Conservation (phyloP, 2,888 invertebrate species). For the Xestia xanthographa region DNA sequence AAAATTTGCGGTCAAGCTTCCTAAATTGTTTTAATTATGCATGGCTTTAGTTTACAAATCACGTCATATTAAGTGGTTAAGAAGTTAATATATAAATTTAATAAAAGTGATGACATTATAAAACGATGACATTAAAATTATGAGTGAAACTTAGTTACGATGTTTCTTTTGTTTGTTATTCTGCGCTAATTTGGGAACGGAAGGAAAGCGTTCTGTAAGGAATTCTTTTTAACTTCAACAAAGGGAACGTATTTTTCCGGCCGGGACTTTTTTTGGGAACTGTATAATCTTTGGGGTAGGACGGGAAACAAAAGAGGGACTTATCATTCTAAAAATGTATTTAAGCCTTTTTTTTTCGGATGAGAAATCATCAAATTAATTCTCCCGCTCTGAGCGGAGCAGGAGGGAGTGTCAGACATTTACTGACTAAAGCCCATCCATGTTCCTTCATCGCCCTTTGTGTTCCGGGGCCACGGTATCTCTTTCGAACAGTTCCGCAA, state of each 20-base stretch:
- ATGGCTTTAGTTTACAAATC: slow-evolving; percentile 11
- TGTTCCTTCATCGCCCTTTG: too few relatives aligned
- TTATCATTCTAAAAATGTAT: background rate
- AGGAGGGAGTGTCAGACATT: too few relatives aligned
- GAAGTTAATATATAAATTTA: slow-evolving; percentile 4
- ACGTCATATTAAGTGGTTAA: slow-evolving; percentile 16
- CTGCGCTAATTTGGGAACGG: slow-evolving; percentile 1
- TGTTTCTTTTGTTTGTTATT: slow-evolving; percentile 39
- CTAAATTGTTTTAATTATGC: slow-evolving; percentile 25
- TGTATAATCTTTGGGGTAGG: slow-evolving; percentile 11
- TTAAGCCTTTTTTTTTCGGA: too few relatives aligned
- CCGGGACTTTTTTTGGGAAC: slow-evolving; percentile 8
- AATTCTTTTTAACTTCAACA: slow-evolving; percentile 21
- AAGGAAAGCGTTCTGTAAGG: background rate
- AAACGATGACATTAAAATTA: slow-evolving; percentile 37
- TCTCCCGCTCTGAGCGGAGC: too few relatives aligned
- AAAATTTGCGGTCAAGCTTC: slow-evolving; percentile 19
- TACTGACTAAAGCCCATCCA: too few relatives aligned
- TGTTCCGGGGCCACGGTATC: too few relatives aligned
- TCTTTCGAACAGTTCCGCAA: too few relatives aligned
- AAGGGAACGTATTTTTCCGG: slow-evolving; percentile 24
- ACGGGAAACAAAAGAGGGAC: background rate
- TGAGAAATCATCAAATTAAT: too few relatives aligned
- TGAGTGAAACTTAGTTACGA: slow-evolving; percentile 11
- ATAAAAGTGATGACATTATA: slow-evolving; percentile 27